phyloP scores from a whole-genome alignment of 2,113 vertebrate genomes.

The Sinocyclocheilus maitianheensis region DNA sequence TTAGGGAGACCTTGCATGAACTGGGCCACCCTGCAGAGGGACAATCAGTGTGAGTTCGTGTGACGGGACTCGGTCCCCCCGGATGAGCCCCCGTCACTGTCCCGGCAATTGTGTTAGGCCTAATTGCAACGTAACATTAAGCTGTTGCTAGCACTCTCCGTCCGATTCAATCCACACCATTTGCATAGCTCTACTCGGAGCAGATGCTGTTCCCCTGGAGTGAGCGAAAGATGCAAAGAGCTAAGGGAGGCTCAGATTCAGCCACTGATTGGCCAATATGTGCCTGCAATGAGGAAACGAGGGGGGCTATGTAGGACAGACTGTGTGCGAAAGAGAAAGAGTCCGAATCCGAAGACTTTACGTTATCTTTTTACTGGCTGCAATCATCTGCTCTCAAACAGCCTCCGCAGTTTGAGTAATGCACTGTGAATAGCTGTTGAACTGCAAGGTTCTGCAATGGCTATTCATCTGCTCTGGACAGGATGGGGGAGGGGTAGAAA shows the following conservation, averaged over 20 bases:
- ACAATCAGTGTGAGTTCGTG: background rate
- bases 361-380: background rate
- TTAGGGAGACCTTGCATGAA: background rate
- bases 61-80: background rate
- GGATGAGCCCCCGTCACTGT: background rate
- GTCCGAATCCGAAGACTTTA: background rate
- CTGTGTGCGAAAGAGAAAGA: constrained; percentile 6
- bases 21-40: background rate
- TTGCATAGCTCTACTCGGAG: constrained; percentile 12
- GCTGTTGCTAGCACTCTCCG: background rate
- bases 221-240: constrained; percentile 42
- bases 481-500: constrained; percentile 38
- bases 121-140: constrained; percentile 69
- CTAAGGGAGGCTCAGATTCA: constrained; percentile 62
- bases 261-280: constrained; percentile 75
- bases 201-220: constrained; percentile 46
- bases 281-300: constrained; percentile 77
- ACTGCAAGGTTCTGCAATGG: constrained; percentile 39
- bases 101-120: constrained; percentile 61
- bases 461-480: constrained; percentile 39
- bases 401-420: constrained; percentile 1
- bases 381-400: background rate
- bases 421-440: constrained; percentile 37
- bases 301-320: constrained; percentile 47
- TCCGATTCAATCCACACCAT: background rate